phyloP scores from a whole-genome alignment of 2,113 vertebrate genomes.

The Apodemus speciosus region DNA sequence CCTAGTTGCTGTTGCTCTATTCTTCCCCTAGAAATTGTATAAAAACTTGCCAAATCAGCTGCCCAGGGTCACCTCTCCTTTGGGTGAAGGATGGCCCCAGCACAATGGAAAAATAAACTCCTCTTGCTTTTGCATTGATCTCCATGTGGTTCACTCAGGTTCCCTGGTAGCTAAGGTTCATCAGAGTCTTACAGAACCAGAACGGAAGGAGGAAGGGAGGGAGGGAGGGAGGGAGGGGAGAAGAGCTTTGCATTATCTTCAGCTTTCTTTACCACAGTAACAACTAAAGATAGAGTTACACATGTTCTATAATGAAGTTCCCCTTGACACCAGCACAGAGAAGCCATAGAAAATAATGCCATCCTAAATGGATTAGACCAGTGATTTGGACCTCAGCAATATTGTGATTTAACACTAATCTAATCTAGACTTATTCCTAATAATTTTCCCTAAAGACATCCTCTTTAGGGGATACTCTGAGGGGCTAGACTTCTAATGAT shows the following conservation, averaged over 20 bases:
- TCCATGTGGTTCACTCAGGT: too few relatives aligned
- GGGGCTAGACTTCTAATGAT: neutral
- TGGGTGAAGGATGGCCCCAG: too few relatives aligned
- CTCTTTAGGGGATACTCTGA: neutral
- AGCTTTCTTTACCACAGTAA: neutral
- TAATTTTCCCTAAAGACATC: slow-evolving; percentile 28
- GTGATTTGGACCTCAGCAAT: slow-evolving; percentile 17
- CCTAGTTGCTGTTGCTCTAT: too few relatives aligned
- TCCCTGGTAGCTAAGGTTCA: too few relatives aligned
- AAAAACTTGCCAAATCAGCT: too few relatives aligned
- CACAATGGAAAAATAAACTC: too few relatives aligned
- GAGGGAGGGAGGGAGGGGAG: too few relatives aligned
- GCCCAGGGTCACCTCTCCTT: too few relatives aligned
- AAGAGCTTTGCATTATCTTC: neutral
- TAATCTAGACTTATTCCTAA: neutral
- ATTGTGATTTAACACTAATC: slow-evolving; percentile 32
- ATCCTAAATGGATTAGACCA: slow-evolving; percentile 20
- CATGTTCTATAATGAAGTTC: neutral
- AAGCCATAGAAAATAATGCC: neutral
- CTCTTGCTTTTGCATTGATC: too few relatives aligned
- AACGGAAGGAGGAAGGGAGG: too few relatives aligned
- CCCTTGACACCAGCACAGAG: neutral
- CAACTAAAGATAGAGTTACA: slow-evolving; percentile 6
- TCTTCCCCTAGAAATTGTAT: too few relatives aligned
- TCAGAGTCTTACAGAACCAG: too few relatives aligned